Evolutionary conservation across 2,113 vertebrate genomes (phyloP).

Genomic region (Tinamus guttatus): DNA sequence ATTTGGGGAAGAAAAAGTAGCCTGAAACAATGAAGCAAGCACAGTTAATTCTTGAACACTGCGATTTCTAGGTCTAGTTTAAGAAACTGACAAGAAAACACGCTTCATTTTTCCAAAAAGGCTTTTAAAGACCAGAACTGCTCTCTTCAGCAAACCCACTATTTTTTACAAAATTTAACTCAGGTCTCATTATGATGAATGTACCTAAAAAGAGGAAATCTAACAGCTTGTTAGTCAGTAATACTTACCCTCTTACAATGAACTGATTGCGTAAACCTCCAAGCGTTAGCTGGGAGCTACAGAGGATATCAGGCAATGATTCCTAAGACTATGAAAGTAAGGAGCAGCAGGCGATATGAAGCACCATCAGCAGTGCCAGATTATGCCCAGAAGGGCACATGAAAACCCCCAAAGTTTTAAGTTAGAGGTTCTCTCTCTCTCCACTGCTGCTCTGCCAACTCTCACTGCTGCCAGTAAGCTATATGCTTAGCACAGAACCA

Average conservation of each 20-base stretch:
- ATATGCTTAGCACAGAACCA: neutral
- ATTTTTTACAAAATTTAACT: neutral
- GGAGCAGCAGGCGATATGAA: rapidly evolving
- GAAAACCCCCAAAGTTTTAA: rapidly evolving
- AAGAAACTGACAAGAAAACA: neutral
- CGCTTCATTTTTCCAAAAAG: neutral
- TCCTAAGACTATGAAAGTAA: neutral
- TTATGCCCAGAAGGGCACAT: neutral
- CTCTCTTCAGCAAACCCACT: neutral
- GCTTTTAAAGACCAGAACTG: neutral
- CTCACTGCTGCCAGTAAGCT: neutral
- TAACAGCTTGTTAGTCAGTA: neutral
- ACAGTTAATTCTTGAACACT: neutral
- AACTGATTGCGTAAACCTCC: rapidly evolving
- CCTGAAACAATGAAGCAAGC: neutral
- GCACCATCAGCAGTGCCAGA: neutral
- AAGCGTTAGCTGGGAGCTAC: neutral
- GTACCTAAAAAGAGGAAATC: rapidly evolving
- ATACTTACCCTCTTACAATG: neutral
- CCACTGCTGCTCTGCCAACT: neutral
- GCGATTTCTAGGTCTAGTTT: neutral
- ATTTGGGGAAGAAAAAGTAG: neutral
- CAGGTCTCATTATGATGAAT: neutral
- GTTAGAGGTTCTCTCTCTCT: neutral
- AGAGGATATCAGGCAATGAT: neutral